These are phyloP conservation scores for Matsumyia berberina DNA, from an alignment of 2,888 invertebrate species.

Conservation along the genomic window DNA sequence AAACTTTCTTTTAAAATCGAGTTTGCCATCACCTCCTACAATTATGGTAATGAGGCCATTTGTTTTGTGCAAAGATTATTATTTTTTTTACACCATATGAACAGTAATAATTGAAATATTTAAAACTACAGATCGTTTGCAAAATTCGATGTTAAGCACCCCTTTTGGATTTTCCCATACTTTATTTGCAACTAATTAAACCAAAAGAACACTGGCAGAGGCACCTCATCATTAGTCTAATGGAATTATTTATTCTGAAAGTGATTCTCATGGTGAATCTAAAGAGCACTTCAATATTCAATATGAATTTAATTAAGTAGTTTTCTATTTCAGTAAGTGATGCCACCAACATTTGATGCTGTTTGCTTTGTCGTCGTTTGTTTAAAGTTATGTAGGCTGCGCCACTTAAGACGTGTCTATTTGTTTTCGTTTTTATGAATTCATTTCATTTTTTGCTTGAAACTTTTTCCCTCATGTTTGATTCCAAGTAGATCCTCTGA, in stretches of 20 bases:
- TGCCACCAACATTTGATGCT: constrained; percentile 54
- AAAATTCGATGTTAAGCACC: constrained; percentile 1
- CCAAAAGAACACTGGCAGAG: constrained; percentile 7
- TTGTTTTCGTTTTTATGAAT: constrained; percentile 33
- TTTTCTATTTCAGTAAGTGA: constrained; percentile 74
- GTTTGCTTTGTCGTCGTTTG: constrained; percentile 41
- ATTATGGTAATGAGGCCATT: too few species aligned
- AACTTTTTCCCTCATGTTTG: not conserved
- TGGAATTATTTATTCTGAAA: constrained; percentile 69
- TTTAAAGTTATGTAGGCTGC: constrained; percentile 44
- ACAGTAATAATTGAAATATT: constrained; percentile 21
- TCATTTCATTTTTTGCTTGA: constrained; percentile 24
- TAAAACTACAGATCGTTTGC: constrained; percentile 12
- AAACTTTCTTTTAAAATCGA: too few species aligned
- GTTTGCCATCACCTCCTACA: too few species aligned
- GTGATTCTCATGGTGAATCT: constrained; percentile 61
- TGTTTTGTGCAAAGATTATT: too few species aligned
- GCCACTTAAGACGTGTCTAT: constrained; percentile 49
- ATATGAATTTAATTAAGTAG: constrained; percentile 68
- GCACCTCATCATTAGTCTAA: constrained; percentile 38
- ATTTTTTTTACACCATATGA: not conserved
- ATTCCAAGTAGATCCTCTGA: constrained; percentile 20
- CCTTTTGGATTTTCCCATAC: constrained; percentile 62
- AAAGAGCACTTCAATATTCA: constrained; percentile 62
- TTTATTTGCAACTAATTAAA: constrained; percentile 65